A percentile compares a stretch with the other conserved stretches of the same genome.
phyloP scores from a whole-genome alignment of 2,113 vertebrate genomes.

The Herpetotheres cachinnans region DNA sequence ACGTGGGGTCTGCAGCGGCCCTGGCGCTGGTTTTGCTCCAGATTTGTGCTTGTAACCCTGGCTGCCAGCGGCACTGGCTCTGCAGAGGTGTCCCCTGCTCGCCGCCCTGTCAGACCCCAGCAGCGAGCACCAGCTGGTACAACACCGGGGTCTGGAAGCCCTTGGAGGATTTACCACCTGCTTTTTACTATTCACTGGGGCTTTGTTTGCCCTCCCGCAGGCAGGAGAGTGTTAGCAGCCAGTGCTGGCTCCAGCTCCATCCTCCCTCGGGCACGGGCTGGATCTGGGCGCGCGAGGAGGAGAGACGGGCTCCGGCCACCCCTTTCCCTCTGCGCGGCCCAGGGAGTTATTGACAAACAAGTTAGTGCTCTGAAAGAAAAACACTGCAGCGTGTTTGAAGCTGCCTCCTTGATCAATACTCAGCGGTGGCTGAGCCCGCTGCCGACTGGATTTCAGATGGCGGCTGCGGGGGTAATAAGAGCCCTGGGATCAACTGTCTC shows the following conservation, averaged over 20 bases:
- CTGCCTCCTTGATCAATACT: constrained; percentile 57
- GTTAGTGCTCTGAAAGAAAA: constrained; percentile 56
- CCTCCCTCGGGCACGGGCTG: fast-evolving
- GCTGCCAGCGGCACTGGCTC: neutral
- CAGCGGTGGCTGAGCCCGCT: constrained; percentile 17
- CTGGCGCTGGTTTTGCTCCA: neutral
- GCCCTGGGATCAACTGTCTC: constrained; percentile 61
- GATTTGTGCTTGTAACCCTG: neutral
- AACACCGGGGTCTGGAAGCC: neutral
- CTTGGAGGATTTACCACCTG: neutral
- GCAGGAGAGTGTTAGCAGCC: neutral
- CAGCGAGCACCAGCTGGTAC: neutral
- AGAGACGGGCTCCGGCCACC: neutral
- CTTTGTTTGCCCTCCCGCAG: neutral
- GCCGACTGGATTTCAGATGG: constrained; percentile 39
- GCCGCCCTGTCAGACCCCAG: neutral
- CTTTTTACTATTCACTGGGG: neutral
- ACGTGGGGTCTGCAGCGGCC: neutral
- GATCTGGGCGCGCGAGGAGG: fast-evolving
- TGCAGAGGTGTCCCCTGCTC: neutral
- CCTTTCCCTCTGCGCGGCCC: neutral
- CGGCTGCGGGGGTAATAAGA: constrained; percentile 48
- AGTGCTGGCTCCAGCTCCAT: neutral
- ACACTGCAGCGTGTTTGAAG: neutral
- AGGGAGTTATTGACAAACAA: constrained; percentile 63